Base-by-base conservation (phyloP, 1,140 invertebrate genomes). In the Heliconius nattereri region DNA sequence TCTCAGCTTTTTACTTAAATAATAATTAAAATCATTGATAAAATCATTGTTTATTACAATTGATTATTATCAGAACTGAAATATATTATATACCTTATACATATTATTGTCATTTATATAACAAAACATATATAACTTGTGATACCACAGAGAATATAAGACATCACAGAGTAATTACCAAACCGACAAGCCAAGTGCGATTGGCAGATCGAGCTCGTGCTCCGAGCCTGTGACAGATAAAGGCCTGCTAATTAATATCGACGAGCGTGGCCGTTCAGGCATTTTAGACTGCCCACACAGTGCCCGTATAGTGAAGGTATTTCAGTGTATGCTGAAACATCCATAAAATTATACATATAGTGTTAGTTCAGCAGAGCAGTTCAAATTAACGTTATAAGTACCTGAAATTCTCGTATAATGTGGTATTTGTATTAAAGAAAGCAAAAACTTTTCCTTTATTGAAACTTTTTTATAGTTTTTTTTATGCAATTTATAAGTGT, bases 211-310 rank as follows among this genome's bases (percentile, higher is more conserved):
- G 78, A 81, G 81, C 81, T 82, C 81, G 76, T 73, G 79, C 78
- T 57, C 49, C 73, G 70, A 70, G 32, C 71, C 76, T 79, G 82
- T 86, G 83, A 87, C 85, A 86, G 82, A 85, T 86, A 85, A 86
- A 85, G 84, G 79, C 84, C 78, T 70, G 78, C 72, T 89, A 87
- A 90, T 89, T 88, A 89, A 86, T 90, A 87, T 79, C 80, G 83
- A 66, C 71, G 54, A 37, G 29, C 37, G 20, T 74, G 57, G 20
- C 35, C 72, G 35, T 16, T 73, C 37, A 29, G 78, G 37, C 71
- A 78, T 78, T 57, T 73, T 35, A 32, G 71, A 16, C 19, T 9
- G 71, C 20, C 71, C 71, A 40, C 29, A 20, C 29, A 26, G 40
- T 72, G 32, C 26, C 70, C 26, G 32, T 71, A 71, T 71, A 32